Conservation (phyloP, 1,140 invertebrate species). For the Andrena cerasifolii region DNA sequence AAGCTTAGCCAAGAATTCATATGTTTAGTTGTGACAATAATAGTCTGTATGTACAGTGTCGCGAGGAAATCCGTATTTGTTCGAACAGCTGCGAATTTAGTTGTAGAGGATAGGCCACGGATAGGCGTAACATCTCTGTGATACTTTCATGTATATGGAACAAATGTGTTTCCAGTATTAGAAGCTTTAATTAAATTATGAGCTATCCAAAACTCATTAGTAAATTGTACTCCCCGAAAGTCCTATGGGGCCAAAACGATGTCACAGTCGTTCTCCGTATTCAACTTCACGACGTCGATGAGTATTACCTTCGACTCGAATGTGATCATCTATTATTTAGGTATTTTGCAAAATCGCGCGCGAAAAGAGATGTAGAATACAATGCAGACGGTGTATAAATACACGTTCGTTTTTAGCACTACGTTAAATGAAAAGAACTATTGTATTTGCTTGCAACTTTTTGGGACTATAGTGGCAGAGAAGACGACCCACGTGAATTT, state of each 20-base stretch:
- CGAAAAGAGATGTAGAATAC: not conserved
- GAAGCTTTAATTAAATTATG: conserved; percentile 26
- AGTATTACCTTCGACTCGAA: conserved; percentile 72
- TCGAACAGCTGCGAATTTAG: no score
- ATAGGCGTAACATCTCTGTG: not conserved
- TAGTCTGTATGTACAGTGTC: no score
- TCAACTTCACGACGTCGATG: conserved; percentile 70
- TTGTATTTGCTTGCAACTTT: conserved; percentile 71
- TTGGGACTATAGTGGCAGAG: conserved; percentile 74
- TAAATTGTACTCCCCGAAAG: conserved; percentile 64
- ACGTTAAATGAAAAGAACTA: conserved; percentile 64
- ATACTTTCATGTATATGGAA: not conserved
- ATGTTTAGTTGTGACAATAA: no score
- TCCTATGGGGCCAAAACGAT: conserved; percentile 78
- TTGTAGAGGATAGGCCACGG: not conserved
- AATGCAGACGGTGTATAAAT: no score
- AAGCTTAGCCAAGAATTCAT: no score
- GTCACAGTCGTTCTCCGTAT: conserved; percentile 70
- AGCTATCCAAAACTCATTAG: conserved; percentile 55
- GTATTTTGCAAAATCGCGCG: conserved; percentile 62
- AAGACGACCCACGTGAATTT: conserved; percentile 70
- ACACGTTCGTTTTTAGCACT: conserved; percentile 64
- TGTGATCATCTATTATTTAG: conserved; percentile 72
- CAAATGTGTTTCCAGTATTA: not conserved
- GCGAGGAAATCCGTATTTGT: no score